Base-by-base conservation (phyloP, 2,888 invertebrate species). In the Megastigmus dorsalis region DNA sequence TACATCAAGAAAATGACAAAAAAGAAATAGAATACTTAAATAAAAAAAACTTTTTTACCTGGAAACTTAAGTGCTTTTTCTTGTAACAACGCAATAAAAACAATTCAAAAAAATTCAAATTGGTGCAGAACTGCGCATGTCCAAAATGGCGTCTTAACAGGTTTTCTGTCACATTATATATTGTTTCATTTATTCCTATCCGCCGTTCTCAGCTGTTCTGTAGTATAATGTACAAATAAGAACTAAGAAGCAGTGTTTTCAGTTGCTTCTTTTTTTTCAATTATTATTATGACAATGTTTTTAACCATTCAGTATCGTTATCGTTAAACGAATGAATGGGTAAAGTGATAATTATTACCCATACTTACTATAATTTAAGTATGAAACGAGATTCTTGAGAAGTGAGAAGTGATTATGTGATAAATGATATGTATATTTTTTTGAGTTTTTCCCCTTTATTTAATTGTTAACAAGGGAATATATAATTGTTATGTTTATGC, bases 401-500 rank as follows among this genome's bases (percentile, higher is more conserved):
- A 52, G 52, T 71, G 62, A 63, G 36, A 55, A 38, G 63, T 55
- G 57, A 20, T 71, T 71, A 65, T 71, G 57, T 57, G 63, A 71
- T 71, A 23, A 57, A 71, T 71, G 38, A 20, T 20, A 33, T 20
- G 10, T 23, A 36, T 66, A 50, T 20, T 62, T 71, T 74, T 54
- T 54, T 45, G 45, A 26, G 66, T 66, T 9, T 28, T n/a, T n/a
- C n/a, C n/a, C n/a, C n/a, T n/a, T n/a, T n/a, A n/a, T 52, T 68
- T 36, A 15, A 66, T 52, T 28, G 7, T 62, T 62, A 55, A 33
- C 9, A 55, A 28, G 23, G 26, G 30, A 5, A 43, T 33, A 15
- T 38, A 33, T 13, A n/a, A 68, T 71, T 82, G 82, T 84, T 75
- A 88, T 88, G 88, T 79, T 84, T 72, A 78, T 83, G 79, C 86